phyloP scores from a whole-genome alignment of 1,140 invertebrate genomes.

The Achatina immaculata region DNA sequence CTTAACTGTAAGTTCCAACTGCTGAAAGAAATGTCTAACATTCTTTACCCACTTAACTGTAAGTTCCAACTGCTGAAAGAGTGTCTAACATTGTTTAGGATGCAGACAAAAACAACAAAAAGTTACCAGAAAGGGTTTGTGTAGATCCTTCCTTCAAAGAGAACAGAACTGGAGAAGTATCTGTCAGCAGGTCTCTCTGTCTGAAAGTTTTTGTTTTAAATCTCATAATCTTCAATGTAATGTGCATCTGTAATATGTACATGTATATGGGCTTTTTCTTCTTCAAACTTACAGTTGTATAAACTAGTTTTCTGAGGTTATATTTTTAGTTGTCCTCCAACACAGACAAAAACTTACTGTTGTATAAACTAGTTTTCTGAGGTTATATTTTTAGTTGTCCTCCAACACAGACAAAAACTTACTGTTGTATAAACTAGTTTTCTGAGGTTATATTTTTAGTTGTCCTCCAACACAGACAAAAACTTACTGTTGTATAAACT shows the following conservation, averaged over 20 bases:
- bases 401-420: slow-evolving; percentile 74
- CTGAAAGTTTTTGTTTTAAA: no score
- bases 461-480: no score
- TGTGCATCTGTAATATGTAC: slow-evolving; percentile 39
- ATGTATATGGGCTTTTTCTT: slow-evolving; percentile 82
- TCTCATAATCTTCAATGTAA: no score
- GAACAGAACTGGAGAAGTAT: slow-evolving; percentile 52
- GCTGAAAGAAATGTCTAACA: no score
- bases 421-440: slow-evolving; percentile 83
- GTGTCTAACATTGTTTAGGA: no score
- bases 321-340: no score
- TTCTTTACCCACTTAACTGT: no score
- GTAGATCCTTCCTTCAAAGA: slow-evolving; percentile 50
- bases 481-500: slow-evolving; percentile 81
- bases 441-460: slow-evolving; percentile 76
- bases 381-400: slow-evolving; percentile 78
- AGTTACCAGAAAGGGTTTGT: slow-evolving; percentile 56
- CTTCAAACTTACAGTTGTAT: slow-evolving; percentile 52
- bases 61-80: no score
- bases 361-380: slow-evolving; percentile 80
- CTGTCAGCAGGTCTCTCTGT: slow-evolving; percentile 51
- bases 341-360: slow-evolving; percentile 78
- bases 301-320: no score
- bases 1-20: no score
- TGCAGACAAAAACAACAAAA: neutral